Evolutionary conservation across 2,888 invertebrate genomes (phyloP).

Genomic region (Laothoe populi): DNA sequence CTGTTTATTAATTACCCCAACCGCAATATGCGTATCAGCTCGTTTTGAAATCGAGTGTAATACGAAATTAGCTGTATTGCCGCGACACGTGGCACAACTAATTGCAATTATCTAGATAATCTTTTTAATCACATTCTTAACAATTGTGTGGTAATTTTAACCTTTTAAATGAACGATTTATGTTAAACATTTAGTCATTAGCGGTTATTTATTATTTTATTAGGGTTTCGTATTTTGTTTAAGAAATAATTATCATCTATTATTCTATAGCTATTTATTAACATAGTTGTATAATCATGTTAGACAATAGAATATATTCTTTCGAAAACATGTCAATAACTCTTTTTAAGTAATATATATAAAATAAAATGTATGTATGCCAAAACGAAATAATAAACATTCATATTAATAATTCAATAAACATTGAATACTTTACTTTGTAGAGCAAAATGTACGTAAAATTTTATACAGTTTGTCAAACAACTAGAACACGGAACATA

Average conservation of each 20-base stretch:
- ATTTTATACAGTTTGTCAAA: constrained; percentile 56
- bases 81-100: neutral
- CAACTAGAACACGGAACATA: constrained; percentile 32
- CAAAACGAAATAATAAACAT: constrained; percentile 6
- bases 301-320: neutral
- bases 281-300: neutral
- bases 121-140: neutral
- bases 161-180: neutral
- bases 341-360: constrained; percentile 5
- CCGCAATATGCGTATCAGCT: constrained; percentile 39
- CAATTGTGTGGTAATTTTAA: neutral
- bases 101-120: neutral
- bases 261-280: neutral
- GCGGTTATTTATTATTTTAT: neutral
- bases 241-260: no score
- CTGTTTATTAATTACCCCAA: constrained; percentile 70
- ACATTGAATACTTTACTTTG: constrained; percentile 47
- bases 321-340: constrained; percentile 8
- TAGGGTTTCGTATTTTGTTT: neutral
- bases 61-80: constrained; percentile 22
- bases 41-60: constrained; percentile 23
- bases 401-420: no score
- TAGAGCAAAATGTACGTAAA: constrained; percentile 42
- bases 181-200: neutral
- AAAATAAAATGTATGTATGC: constrained; percentile 3